Evolutionary conservation across 2,113 vertebrate genomes (phyloP).

Genomic region (Brienomyrus longianalis): DNA sequence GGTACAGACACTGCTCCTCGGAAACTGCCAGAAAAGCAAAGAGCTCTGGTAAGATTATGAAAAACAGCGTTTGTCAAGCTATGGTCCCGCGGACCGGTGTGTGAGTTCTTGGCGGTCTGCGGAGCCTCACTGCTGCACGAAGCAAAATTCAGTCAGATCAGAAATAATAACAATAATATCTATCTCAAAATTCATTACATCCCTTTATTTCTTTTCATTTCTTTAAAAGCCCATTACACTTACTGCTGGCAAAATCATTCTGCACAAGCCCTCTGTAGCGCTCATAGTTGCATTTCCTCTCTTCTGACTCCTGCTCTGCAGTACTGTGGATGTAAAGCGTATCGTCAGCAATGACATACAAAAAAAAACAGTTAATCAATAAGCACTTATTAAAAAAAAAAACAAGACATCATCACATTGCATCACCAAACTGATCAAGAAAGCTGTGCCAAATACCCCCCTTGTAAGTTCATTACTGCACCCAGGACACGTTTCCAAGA

Average conservation of each 20-base stretch:
- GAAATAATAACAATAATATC: too few relatives aligned
- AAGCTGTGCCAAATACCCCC: background rate
- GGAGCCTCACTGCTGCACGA: too few relatives aligned
- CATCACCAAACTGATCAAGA: background rate
- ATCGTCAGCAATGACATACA: background rate
- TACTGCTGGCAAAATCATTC: conserved; percentile 94
- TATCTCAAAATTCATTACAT: background rate
- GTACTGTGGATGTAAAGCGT: conserved; percentile 41
- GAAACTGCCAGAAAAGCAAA: conserved; percentile 67
- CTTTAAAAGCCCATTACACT: conserved; percentile 46
- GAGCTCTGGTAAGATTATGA: background rate
- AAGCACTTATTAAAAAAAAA: background rate
- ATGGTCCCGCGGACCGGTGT: too few relatives aligned
- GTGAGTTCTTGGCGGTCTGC: too few relatives aligned
- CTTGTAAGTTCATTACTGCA: background rate
- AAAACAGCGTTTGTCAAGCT: background rate
- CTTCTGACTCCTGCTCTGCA: conserved; percentile 81
- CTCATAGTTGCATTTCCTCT: conserved; percentile 92
- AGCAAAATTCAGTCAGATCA: too few relatives aligned
- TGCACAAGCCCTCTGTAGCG: conserved; percentile 91
- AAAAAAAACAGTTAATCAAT: background rate
- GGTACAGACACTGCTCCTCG: conserved; percentile 92
- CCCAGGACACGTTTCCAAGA: background rate
- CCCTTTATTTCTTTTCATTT: background rate
- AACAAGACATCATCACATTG: background rate